These are phyloP conservation scores for Apoderus coryli DNA, from an alignment of 2,888 invertebrate species.

Conservation along the genomic window DNA sequence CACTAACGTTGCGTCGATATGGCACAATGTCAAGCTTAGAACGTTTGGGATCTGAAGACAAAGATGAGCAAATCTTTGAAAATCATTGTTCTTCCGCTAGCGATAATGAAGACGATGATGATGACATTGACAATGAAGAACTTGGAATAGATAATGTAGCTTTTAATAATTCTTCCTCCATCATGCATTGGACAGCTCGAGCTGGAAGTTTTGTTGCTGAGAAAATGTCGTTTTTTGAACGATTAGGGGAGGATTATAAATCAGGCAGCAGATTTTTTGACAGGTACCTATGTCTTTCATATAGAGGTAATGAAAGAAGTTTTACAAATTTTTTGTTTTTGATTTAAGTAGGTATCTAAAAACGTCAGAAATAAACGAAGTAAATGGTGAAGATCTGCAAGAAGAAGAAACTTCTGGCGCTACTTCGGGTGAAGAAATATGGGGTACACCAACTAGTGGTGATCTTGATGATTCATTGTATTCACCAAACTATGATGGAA, in stretches of 20 bases:
- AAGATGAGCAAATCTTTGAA: slow-evolving; percentile 36
- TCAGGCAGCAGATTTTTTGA: slow-evolving; percentile 31
- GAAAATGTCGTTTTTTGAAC: slow-evolving; percentile 60
- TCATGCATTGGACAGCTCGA: slow-evolving; percentile 58
- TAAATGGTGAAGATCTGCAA: slow-evolving; percentile 35
- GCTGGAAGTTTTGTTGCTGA: slow-evolving; percentile 72
- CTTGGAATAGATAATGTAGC: slow-evolving; percentile 30
- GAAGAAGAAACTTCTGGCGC: slow-evolving; percentile 77
- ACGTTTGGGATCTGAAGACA: slow-evolving; percentile 45
- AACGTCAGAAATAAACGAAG: slow-evolving; percentile 33
- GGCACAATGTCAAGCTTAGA: slow-evolving; percentile 63
- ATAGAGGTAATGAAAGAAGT: too few species aligned
- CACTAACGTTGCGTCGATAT: slow-evolving; percentile 37
- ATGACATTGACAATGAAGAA: slow-evolving; percentile 18
- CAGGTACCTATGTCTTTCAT: slow-evolving; percentile 29
- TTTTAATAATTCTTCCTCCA: slow-evolving; percentile 28
- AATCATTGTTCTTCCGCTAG: slow-evolving; percentile 17
- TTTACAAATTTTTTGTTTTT: too few species aligned
- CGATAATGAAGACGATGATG: slow-evolving; percentile 19
- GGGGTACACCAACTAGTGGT: slow-evolving; percentile 81
- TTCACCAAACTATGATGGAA: slow-evolving; percentile 50
- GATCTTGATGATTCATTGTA: slow-evolving; percentile 53
- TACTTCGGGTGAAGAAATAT: slow-evolving; percentile 73
- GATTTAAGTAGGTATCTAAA: slow-evolving; percentile 44
- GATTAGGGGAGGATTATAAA: slow-evolving; percentile 39